Evolutionary conservation across 2,888 invertebrate species (phyloP), one percentile per base, ranked within the genome.

Genomic region (Baccha elongata): DNA sequence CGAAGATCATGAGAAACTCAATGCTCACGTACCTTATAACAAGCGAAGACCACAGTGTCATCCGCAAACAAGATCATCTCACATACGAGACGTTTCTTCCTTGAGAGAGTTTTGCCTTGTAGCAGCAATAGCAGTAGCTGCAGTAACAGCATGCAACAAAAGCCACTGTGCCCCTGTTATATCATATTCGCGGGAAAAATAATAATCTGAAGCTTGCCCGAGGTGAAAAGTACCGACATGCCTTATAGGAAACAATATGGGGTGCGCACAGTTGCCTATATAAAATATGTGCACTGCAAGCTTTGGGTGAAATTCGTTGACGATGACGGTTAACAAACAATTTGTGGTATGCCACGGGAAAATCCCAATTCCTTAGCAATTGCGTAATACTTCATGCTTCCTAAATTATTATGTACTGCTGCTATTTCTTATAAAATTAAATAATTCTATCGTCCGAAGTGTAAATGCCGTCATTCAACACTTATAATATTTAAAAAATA

Each of bases 171-270:
- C 60, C 73, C 78, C 67, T 29, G 78, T 83, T 83, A 83, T 83
- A 83, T 83, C 83, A 83, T 83, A 83, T 83, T 83, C 83, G 76
- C 78, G 78, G 71, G 73, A 83, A 78, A 78, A 67, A 60, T 62
- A 65, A 64, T 26, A 71, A 75, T 71, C 65, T 19, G 52, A 52
- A 52, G 69, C 68, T 29, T 58, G 53, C 55, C 42, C 42, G 74
- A 74, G 68, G 74, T 68, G 74, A 60, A 78, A 64, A 72, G 37
- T 71, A 67, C 50, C 73, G 48, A 50, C 32, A 72, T 68, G 58
- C 74, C 69, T 64, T 55, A 80, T 80, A 69, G 64, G 80, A 69
- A 74, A 35, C 10, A 8, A 44, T 64, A 44, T 35, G 60, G 55
- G 46, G 48, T 50, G 62, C 19, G 71, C 60, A 58, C 55, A 58